phyloP scores from a whole-genome alignment of 2,113 vertebrate species.

The Gavialis gangeticus region DNA sequence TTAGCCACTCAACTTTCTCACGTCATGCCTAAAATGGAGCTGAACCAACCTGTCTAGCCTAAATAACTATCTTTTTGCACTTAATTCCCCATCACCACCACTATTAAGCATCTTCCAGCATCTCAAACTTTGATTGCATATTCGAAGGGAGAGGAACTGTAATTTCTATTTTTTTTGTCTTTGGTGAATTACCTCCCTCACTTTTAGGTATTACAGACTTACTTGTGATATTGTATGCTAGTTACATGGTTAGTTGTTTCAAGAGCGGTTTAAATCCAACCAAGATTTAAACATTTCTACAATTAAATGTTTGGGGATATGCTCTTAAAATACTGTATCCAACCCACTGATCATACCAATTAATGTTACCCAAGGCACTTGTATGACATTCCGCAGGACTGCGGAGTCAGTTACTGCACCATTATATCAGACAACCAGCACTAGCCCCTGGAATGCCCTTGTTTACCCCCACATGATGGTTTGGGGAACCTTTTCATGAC shows the following conservation, averaged over 20 bases:
- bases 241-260: background rate
- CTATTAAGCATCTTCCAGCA: background rate
- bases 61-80: background rate
- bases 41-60: accelerated
- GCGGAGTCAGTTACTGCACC: accelerated
- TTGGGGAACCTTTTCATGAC: background rate
- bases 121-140: background rate
- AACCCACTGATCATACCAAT: background rate
- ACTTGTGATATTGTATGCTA: background rate
- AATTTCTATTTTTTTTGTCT: background rate
- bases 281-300: background rate
- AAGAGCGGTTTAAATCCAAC: background rate
- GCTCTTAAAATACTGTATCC: background rate
- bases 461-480: background rate
- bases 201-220: background rate
- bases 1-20: background rate
- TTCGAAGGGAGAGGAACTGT: background rate
- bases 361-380: accelerated
- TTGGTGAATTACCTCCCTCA: background rate
- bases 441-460: background rate
- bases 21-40: background rate
- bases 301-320: background rate
- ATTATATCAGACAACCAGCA: background rate
- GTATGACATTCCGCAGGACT: background rate
- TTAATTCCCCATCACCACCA: background rate